phyloP scores from a whole-genome alignment of 2,113 vertebrate genomes.

The Pyxicephalus adspersus region DNA sequence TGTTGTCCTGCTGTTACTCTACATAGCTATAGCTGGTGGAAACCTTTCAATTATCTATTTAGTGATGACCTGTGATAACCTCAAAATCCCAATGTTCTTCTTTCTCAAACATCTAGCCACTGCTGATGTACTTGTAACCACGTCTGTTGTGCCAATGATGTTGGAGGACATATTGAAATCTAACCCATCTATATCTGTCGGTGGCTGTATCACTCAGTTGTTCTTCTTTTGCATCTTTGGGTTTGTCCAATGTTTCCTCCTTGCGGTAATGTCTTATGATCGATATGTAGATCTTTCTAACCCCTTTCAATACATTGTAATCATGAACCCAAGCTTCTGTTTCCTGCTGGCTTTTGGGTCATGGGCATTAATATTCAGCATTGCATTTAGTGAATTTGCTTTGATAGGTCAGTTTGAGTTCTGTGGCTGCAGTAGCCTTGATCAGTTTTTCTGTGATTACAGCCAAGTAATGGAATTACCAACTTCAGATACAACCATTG shows the following conservation, averaged over 20 bases:
- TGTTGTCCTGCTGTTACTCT: not conserved
- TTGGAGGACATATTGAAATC: not conserved
- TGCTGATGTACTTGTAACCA: conserved; percentile 24
- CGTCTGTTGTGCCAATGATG: not conserved
- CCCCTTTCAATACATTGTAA: not conserved
- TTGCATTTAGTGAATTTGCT: not conserved
- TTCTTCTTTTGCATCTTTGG: not conserved
- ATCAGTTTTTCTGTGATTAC: conserved; percentile 11
- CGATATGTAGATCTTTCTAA: not conserved
- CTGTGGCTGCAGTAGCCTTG: not conserved
- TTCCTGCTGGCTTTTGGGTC: not conserved
- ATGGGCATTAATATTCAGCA: not conserved
- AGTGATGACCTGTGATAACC: not conserved
- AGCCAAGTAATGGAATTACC: not conserved
- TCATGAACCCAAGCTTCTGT: not conserved
- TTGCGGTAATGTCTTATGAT: conserved; percentile 1
- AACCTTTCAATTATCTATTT: conserved; percentile 22
- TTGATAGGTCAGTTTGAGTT: not conserved
- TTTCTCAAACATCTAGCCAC: conserved; percentile 26
- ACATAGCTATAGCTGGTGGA: conserved; percentile 1
- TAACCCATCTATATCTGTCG: not conserved
- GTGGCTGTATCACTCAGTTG: not conserved
- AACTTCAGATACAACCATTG: too few relatives aligned
- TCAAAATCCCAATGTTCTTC: conserved; percentile 34
- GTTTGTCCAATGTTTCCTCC: not conserved